Evolutionary conservation across 2,888 invertebrate genomes (phyloP), one percentile per base, ranked within the genome.

Genomic region (Sphecodes monilicornis): DNA sequence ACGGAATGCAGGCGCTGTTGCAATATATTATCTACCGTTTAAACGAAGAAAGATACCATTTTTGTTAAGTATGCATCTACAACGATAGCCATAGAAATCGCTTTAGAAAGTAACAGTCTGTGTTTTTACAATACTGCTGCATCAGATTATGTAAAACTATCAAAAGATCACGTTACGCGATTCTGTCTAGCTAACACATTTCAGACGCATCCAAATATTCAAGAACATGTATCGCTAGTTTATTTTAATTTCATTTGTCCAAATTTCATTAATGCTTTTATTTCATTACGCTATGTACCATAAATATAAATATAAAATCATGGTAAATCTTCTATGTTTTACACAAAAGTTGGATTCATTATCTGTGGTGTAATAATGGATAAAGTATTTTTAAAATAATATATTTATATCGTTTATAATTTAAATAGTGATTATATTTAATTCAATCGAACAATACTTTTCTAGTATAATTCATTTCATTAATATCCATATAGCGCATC

Each of bases 111-210:
- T 57, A 57, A 57, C 57, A 11, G 26, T 13, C 57, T 13, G 26
- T 26, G 26, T 57, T 57, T 57, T 26, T 57, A 57, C 26, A 16
- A 13, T 57, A 16, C 26, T 16, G n/a, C 13, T 57, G 13, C 26
- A 57, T 57, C 57, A 57, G 57, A 57, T 57, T 57, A 57, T 57
- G 57, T 26, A 26, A 57, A 57, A 57, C 26, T 26, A 57, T 57
- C 13, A 26, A 26, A 57, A 57, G 57, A 57, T 26, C 57, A 57
- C 26, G 57, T 26, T 57, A 57, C 57, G 26, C 57, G 11, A 57
- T 57, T 57, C 26, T 26, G 57, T 57, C 13, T 26, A 11, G 13
- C 57, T 57, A 57, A 57, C 57, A 5, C 57, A n/a, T 26, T 13
- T 4, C 57, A n/a, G 26, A 26, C 26, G 5, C 57, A 22, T 8